These are phyloP conservation scores for Hydrolagus affinis DNA, from an alignment of 2,113 vertebrate genomes.

Conservation along the genomic window DNA sequence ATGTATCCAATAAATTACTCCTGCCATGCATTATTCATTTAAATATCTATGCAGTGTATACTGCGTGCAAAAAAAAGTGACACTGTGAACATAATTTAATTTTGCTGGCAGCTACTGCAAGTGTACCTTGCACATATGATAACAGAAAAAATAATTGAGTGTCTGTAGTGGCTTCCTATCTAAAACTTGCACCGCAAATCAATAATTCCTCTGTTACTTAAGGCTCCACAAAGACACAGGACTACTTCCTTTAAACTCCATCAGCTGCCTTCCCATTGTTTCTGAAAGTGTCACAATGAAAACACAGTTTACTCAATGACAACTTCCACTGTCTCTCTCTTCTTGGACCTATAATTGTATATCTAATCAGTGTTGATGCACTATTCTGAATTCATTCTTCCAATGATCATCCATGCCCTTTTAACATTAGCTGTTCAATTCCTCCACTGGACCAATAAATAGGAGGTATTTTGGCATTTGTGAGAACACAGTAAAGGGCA, in stretches of 20 bases:
- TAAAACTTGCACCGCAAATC: not conserved
- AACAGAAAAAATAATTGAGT: slow-evolving; percentile 25
- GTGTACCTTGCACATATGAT: slow-evolving; percentile 11
- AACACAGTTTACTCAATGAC: too few relatives aligned
- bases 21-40: slow-evolving; percentile 6
- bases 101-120: slow-evolving; percentile 2
- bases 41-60: slow-evolving; percentile 5
- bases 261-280: not conserved
- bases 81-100: slow-evolving; percentile 24
- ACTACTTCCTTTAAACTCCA: not conserved
- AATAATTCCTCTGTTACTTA: not conserved
- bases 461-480: too few relatives aligned
- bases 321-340: too few relatives aligned
- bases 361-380: too few relatives aligned
- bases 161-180: slow-evolving; percentile 10
- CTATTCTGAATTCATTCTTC: too few relatives aligned
- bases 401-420: too few relatives aligned
- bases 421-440: too few relatives aligned
- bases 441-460: too few relatives aligned
- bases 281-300: too few relatives aligned
- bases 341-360: too few relatives aligned
- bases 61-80: not conserved
- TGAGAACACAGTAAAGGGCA: too few relatives aligned
- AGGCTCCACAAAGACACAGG: slow-evolving; percentile 11
- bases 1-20: not conserved